Conservation (phyloP, 1,140 invertebrate genomes). For the Conus ventricosus region DNA sequence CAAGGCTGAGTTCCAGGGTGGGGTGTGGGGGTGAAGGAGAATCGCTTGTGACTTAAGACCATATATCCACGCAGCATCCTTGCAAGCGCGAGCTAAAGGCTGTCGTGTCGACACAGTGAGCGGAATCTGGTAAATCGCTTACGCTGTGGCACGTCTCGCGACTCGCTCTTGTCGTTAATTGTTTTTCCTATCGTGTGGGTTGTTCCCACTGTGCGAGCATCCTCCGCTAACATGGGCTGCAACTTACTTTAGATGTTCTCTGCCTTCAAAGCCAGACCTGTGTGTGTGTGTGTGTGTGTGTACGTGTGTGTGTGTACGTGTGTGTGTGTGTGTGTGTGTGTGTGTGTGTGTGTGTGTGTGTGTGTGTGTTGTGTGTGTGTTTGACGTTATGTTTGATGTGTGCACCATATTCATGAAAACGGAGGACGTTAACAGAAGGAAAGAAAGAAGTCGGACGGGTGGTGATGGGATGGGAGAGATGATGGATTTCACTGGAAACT, state of each 20-base stretch:
- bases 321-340: slow-evolving; percentile 17
- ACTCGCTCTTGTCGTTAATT: neutral
- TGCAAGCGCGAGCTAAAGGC: neutral
- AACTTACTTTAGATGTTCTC: no score
- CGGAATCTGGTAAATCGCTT: neutral
- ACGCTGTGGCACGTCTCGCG: no score
- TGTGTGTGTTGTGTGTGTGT: slow-evolving; percentile 22
- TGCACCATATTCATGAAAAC: no score
- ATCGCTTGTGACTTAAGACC: no score
- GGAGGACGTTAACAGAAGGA: no score
- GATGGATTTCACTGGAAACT: no score
- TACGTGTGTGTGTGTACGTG: slow-evolving; percentile 22
- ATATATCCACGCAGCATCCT: no score
- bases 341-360: slow-evolving; percentile 26
- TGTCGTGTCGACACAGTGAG: neutral
- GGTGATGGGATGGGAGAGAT: no score
- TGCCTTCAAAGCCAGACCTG: neutral
- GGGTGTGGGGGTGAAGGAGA: no score
- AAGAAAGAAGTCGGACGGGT: no score
- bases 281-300: slow-evolving; percentile 16
- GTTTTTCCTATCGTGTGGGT: neutral
- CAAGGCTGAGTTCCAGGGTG: no score
- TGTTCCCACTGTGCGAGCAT: neutral
- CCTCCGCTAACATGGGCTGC: neutral
- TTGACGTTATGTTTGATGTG: no score